Evolutionary conservation across 1,140 invertebrate species (phyloP), one percentile per base, ranked within the genome.

Genomic region (Drosophila sechellia): DNA sequence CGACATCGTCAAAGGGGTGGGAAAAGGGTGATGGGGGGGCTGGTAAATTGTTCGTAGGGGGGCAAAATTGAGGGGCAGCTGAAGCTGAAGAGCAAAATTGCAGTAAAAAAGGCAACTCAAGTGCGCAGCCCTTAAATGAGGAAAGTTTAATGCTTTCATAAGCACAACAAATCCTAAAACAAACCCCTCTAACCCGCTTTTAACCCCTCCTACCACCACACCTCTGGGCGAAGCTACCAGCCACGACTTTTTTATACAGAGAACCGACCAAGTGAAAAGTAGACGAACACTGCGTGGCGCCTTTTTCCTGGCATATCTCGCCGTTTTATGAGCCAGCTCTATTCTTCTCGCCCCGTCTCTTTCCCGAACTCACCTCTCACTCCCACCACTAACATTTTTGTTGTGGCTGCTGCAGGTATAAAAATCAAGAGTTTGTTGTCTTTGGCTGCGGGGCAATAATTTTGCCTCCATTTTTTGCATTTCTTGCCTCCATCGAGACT

Each of bases 361-460:
- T 50, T 65, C 17, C 34, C 48, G 3, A 4, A 11, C 27, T 1
- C 0, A 5, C n/a, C 6, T 65, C 6, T 34, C 22, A n/a, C 54
- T 54, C 5, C 11, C 60, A 17, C 12, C 15, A 20, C 2, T 50
- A 4, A 13, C 11, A 34, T 50, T 49, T 45, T 40, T 53, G 63
- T 11, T 52, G 63, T 42, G 35, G 43, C 60, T 63, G 68, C 46
- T 60, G 70, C 83, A 61, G 75, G 65, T 84, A 89, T 89, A 89
- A 89, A 89, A 90, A 90, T 89, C 85, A 90, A 87, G 84, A 90
- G 84, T 90, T 87, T 87, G 85, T 90, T 87, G 84, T 87, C 83
- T 79, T 86, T 77, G 73, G 83, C 83, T 77, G 75, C 83, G 76
- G 79, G 85, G 84, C 80, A 84, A 90, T 89, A 84, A 80, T 84